phyloP scores from a whole-genome alignment of 1,140 invertebrate genomes.

The Vanessa atalanta region DNA sequence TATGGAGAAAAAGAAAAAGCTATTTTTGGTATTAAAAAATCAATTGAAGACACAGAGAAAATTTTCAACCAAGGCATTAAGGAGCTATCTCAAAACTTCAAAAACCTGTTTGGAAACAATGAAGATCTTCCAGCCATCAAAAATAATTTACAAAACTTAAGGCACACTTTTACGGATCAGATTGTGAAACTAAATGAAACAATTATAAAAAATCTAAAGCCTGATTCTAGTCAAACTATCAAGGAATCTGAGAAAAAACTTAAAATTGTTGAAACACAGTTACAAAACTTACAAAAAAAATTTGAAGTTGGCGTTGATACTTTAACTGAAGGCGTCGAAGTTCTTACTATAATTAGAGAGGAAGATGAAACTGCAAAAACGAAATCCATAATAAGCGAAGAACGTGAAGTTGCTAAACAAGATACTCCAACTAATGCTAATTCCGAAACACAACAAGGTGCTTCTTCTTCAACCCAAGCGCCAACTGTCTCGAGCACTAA shows the following conservation, averaged over 20 bases:
- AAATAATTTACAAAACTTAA: conserved; percentile 54
- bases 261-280: conserved; percentile 34
- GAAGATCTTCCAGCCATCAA: conserved; percentile 54
- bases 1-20: conserved; percentile 50
- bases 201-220: conserved; percentile 48
- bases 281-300: conserved; percentile 55
- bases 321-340: conserved; percentile 57
- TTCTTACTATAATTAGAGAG: conserved; percentile 52
- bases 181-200: conserved; percentile 58
- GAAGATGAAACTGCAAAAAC: conserved; percentile 51
- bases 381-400: conserved; percentile 30
- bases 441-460: conserved; percentile 3
- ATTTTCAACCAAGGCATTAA: conserved; percentile 55
- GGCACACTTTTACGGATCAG: conserved; percentile 49
- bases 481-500: not conserved
- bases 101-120: conserved; percentile 51
- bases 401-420: conserved; percentile 12
- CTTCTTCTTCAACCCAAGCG: not conserved
- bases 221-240: conserved; percentile 15
- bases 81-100: conserved; percentile 53
- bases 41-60: conserved; percentile 50
- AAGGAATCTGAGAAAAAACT: conserved; percentile 9
- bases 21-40: conserved; percentile 51
- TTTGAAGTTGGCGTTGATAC: conserved; percentile 55
- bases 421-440: conserved; percentile 2